Conservation (phyloP, 2,797 vertebrate species). For the Euthynnus affinis region DNA sequence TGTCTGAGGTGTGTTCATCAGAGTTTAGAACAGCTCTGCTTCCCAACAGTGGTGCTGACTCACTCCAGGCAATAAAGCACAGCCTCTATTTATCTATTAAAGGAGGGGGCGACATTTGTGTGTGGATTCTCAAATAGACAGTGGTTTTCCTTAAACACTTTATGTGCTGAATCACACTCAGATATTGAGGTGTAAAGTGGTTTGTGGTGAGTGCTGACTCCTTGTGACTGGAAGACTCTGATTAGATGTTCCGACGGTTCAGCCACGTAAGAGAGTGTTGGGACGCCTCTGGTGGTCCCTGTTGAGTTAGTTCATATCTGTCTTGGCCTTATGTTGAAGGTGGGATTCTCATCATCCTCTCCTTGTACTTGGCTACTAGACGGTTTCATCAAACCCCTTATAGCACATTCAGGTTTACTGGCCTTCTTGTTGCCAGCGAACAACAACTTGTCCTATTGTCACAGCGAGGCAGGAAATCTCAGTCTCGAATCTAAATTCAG, state of each 20-base stretch:
- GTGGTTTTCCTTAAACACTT: neutral
- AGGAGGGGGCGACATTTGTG: neutral
- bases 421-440: too few relatives aligned
- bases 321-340: too few relatives aligned
- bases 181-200: neutral
- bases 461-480: too few relatives aligned
- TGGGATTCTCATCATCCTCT: too few relatives aligned
- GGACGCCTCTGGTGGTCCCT: too few relatives aligned
- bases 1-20: neutral
- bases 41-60: constrained; percentile 29
- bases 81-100: constrained; percentile 14
- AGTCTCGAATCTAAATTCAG: too few relatives aligned
- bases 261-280: too few relatives aligned
- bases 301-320: too few relatives aligned
- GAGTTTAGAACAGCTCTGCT: constrained; percentile 6
- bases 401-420: too few relatives aligned
- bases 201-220: neutral
- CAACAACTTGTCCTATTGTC: too few relatives aligned
- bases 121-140: constrained; percentile 1
- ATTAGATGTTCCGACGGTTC: neutral
- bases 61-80: constrained; percentile 22
- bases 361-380: too few relatives aligned
- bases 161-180: neutral
- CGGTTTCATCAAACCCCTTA: too few relatives aligned
- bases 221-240: neutral